A percentile compares a stretch with the other conserved stretches of the same genome.
These are phyloP conservation scores for Merops nubicus DNA, from an alignment of 2,113 vertebrate genomes.

Conservation along the genomic window DNA sequence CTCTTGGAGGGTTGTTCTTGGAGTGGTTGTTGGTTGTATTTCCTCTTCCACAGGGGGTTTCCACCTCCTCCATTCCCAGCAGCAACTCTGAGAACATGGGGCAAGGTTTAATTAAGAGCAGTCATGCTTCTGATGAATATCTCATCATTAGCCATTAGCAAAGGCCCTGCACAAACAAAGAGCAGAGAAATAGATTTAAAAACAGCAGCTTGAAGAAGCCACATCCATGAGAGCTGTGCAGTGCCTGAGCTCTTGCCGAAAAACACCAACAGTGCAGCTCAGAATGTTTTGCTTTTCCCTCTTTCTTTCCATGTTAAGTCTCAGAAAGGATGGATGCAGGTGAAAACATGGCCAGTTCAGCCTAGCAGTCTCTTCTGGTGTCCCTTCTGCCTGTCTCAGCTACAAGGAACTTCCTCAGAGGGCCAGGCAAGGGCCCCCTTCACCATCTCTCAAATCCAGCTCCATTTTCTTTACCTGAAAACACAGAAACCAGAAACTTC, in stretches of 20 bases:
- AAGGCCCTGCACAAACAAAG: not conserved
- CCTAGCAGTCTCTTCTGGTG: not conserved
- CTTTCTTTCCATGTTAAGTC: not conserved
- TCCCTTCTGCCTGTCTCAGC: not conserved
- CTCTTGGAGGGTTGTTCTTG: not conserved
- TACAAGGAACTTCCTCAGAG: not conserved
- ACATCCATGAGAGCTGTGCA: not conserved
- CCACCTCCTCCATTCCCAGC: constrained; percentile 25
- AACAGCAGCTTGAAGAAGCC: not conserved
- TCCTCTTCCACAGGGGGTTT: constrained; percentile 31
- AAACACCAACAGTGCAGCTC: not conserved
- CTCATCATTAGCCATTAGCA: constrained; percentile 46
- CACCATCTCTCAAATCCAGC: not conserved
- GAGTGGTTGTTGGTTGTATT: not conserved
- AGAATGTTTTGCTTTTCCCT: not conserved
- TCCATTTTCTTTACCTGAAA: not conserved
- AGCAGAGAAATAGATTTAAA: constrained; percentile 5
- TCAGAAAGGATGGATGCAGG: not conserved
- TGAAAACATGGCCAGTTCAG: not conserved
- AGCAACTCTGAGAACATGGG: constrained; percentile 34
- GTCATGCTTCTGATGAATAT: constrained; percentile 56
- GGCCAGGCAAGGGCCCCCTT: not conserved
- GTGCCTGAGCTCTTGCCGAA: not conserved
- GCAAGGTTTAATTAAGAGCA: constrained; percentile 63
- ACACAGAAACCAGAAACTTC: not conserved